Evolutionary conservation across 2,888 invertebrate species (phyloP), one percentile per base, ranked within the genome.

Genomic region (Gonocerus acuteangulatus): DNA sequence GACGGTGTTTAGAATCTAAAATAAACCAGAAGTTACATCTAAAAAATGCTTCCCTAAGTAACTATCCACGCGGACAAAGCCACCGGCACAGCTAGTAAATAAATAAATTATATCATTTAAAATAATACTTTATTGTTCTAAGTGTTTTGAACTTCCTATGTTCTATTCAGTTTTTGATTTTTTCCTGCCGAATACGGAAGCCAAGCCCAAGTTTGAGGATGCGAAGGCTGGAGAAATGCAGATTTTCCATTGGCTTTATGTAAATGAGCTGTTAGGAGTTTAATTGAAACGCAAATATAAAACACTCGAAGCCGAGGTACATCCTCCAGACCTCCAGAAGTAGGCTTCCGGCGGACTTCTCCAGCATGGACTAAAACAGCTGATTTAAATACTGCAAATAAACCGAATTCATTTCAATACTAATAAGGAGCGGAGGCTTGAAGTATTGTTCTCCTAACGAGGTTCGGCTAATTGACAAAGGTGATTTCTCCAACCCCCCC

Each of bases 371-470:
- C 22, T 47, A 19, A 21, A 22, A 47, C n/a, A 21, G 7, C 47
- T 63, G 61, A 63, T 61, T 63, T 63, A 63, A 63, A 58, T 63
- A 59, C 59, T 47, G 58, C 63, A 63, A 63, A 63, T 63, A 63
- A 61, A 57, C 63, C 27, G 63, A 63, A 61, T 63, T 44, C 51
- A 63, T 63, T 63, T 63, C 57, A 63, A 63, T 63, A 63, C 63
- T 63, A 61, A 63, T 62, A 19, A 21, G 47, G 47, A 11, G 19
- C n/a, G 13, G 47, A 47, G 47, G 21, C 18, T 27, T 27, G 42
- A 42, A 21, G 47, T 11, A 21, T 11, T 15, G 18, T 16, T 47
- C 42, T 21, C 13, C 54, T 42, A 54, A 54, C 52, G 52, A 52
- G 42, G 42, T 21, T 11, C 21, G 15, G 54, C 54, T 54, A 54